Evolutionary conservation across 2,888 invertebrate genomes (phyloP).

Genomic region (Agrotis puta): DNA sequence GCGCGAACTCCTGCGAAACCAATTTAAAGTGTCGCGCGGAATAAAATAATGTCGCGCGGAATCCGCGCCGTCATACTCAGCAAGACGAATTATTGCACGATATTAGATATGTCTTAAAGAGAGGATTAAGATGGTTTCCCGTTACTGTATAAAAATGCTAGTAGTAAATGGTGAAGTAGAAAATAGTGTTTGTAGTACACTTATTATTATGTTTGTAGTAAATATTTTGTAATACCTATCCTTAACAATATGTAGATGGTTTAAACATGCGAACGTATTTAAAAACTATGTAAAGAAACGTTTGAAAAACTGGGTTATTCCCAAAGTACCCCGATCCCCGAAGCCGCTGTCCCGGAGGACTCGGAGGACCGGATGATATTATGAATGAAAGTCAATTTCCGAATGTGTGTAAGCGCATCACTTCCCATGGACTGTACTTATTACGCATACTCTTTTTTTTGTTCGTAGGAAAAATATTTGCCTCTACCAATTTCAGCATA

Average conservation of each 20-base stretch:
- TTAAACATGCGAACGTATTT: neutral
- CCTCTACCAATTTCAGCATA: too few species aligned
- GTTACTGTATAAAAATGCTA: neutral
- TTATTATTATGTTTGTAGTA: neutral
- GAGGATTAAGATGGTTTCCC: constrained; percentile 11
- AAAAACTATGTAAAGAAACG: neutral
- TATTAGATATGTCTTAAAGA: constrained; percentile 51
- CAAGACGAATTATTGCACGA: constrained; percentile 71
- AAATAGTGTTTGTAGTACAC: neutral
- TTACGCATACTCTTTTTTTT: too few species aligned
- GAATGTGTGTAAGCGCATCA: too few species aligned
- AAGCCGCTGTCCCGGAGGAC: too few species aligned
- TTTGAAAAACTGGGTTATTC: neutral
- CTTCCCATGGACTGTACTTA: too few species aligned
- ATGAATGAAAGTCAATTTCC: too few species aligned
- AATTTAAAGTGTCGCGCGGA: constrained; percentile 70
- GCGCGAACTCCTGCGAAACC: constrained; percentile 67
- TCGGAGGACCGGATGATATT: too few species aligned
- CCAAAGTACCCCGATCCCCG: too few species aligned
- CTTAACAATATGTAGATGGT: too few species aligned
- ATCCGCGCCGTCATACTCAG: constrained; percentile 69
- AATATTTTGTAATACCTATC: neutral
- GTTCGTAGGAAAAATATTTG: too few species aligned
- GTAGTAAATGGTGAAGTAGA: neutral
- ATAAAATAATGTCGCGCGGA: constrained; percentile 67